Conservation (phyloP, 2,888 invertebrate species). For the Trachelus troglodyta region DNA sequence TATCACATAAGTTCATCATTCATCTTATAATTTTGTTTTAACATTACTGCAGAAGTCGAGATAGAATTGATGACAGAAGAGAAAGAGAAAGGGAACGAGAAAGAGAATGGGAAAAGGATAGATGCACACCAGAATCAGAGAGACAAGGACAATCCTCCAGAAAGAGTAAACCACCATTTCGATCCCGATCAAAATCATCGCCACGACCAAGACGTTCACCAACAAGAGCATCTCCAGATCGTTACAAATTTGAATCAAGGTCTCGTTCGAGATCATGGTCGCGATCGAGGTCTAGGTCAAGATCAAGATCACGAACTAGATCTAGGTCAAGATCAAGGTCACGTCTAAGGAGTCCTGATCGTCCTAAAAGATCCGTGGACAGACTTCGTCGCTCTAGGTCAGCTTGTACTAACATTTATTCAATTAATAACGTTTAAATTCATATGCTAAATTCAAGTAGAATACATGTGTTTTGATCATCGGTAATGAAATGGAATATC, state of each 20-base stretch:
- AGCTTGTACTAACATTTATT: conserved; percentile 1
- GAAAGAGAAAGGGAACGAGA: conserved; percentile 30
- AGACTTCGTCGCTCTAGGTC: conserved; percentile 52
- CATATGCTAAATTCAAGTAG: neutral
- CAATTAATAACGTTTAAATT: neutral
- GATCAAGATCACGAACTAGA: conserved; percentile 56
- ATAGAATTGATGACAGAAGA: conserved; percentile 35
- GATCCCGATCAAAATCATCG: conserved; percentile 21
- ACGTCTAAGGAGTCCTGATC: conserved; percentile 35
- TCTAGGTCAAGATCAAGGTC: conserved; percentile 53
- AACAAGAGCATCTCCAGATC: conserved; percentile 37
- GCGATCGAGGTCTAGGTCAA: conserved; percentile 66
- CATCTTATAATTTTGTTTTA: neutral
- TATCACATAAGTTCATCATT: neutral
- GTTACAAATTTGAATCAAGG: conserved; percentile 46
- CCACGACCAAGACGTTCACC: conserved; percentile 34
- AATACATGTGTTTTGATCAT: neutral
- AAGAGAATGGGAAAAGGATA: conserved; percentile 50
- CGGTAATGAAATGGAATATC: neutral
- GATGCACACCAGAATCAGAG: conserved; percentile 45
- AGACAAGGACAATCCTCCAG: conserved; percentile 36
- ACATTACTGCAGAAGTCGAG: conserved; percentile 26
- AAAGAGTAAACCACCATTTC: conserved; percentile 27
- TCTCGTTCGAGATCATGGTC: conserved; percentile 41
- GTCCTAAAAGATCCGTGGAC: conserved; percentile 34